Base-by-base conservation (phyloP, 2,888 invertebrate genomes). In the Cecidostiba fungosa region DNA sequence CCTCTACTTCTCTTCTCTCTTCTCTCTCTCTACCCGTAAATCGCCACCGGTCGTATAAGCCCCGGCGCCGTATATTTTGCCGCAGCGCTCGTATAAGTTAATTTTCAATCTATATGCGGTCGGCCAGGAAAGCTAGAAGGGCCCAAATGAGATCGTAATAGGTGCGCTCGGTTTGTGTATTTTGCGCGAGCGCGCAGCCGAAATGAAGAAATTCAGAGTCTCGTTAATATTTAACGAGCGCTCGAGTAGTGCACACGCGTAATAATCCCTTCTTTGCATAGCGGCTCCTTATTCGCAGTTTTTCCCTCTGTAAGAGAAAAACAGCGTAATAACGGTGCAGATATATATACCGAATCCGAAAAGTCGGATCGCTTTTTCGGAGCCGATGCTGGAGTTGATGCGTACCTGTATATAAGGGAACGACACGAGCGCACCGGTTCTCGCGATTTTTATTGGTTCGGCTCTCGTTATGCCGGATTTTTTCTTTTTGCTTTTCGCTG, bases 31-130 rank as follows among this genome's bases (percentile, higher is more conserved):
- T 0, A 47, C 29, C 16, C 77, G 62, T 66, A 69, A 78, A 43
- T 78, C 77, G 66, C 29, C 66, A 26, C 26, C 66, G 66, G 66
- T 69, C 77, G 66, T 66, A 66, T 29, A 66, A 66, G 43, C 43
- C 2, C 26, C 39, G 66, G 29, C 29, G 70, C 88, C 89, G 90
- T 91, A 91, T 93, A 92, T 93, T 92, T 93, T 92, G 92, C 91
- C 91, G 92, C n/a, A n/a, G 92, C 91, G 91, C 92, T 93, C 93
- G 92, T 93, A 93, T 93, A 93, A 93, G 93, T 93, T 93, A 93
- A 93, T 93, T 93, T 93, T 93, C 93, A 93, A 93, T 93, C 93
- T 93, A 93, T 93, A 93, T 93, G 93, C 93, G 91, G 92, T 90
- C 59, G 36, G 50, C 50, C 59, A 26, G 74, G 70, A 77, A 77